phyloP scores from a whole-genome alignment of 92 coral and sea anemone genomes.

The Palythoa heliodiscus region DNA sequence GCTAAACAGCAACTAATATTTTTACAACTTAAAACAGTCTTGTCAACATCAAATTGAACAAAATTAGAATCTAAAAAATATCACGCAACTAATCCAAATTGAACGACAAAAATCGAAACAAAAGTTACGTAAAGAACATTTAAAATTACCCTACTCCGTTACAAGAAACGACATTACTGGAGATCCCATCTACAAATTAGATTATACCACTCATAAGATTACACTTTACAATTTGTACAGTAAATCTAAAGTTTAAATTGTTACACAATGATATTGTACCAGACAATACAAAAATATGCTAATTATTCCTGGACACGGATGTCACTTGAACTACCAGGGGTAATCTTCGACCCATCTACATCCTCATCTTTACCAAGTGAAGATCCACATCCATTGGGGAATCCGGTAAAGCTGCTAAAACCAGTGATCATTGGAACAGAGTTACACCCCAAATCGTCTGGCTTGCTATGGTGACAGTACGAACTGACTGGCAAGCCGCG shows the following conservation, averaged over 20 bases:
- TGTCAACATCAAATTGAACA: neutral
- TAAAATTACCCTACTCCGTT: neutral
- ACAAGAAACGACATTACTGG: neutral
- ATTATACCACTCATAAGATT: constrained; percentile 26
- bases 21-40: neutral
- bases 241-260: constrained; percentile 15
- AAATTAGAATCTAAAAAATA: neutral
- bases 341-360: constrained; percentile 65
- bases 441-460: constrained; percentile 23
- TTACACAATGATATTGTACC: constrained; percentile 41
- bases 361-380: constrained; percentile 67
- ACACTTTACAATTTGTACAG: constrained; percentile 42
- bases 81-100: neutral
- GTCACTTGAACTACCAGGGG: constrained; percentile 30
- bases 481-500: constrained; percentile 71
- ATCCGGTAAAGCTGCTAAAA: constrained; percentile 66
- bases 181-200: constrained; percentile 38
- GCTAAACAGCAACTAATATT: no score
- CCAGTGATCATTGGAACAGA: constrained; percentile 40
- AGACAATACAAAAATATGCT: constrained; percentile 24
- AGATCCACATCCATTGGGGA: constrained; percentile 62
- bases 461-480: constrained; percentile 52
- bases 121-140: neutral
- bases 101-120: constrained; percentile 11
- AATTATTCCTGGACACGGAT: constrained; percentile 36